Conservation (phyloP, 2,113 vertebrate species). For the Parus major region DNA sequence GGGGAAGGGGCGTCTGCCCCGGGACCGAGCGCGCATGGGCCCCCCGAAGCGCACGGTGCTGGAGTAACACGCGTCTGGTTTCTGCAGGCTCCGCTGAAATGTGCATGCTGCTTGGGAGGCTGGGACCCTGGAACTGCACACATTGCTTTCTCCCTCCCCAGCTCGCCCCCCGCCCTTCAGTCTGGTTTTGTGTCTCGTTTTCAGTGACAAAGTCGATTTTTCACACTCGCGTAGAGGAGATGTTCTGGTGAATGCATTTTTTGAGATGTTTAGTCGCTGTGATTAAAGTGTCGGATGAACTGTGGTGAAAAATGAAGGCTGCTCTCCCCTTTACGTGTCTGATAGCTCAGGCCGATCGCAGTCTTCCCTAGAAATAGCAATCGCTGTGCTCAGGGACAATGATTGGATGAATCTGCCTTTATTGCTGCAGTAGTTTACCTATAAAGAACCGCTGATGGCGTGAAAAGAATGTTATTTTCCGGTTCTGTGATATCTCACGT, state of each 20-base stretch:
- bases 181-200: not conserved
- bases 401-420: not conserved
- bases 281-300: not conserved
- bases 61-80: not conserved
- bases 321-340: not conserved
- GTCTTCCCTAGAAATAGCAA: conserved; percentile 2
- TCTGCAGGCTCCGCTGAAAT: not conserved
- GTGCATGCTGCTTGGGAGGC: not conserved
- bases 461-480: conserved; percentile 30
- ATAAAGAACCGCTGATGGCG: not conserved
- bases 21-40: not conserved
- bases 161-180: not conserved
- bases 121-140: not conserved
- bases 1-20: not conserved
- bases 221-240: not conserved
- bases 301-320: not conserved
- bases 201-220: not conserved
- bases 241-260: not conserved
- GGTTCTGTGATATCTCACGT: conserved; percentile 31
- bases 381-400: not conserved
- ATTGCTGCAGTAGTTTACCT: conserved; percentile 19
- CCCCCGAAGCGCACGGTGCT: not conserved
- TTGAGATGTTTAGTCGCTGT: not conserved
- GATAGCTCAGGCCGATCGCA: not conserved
- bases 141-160: not conserved